Evolutionary conservation across 2,888 invertebrate species (phyloP).

Genomic region (Drosophila meridionalis): DNA sequence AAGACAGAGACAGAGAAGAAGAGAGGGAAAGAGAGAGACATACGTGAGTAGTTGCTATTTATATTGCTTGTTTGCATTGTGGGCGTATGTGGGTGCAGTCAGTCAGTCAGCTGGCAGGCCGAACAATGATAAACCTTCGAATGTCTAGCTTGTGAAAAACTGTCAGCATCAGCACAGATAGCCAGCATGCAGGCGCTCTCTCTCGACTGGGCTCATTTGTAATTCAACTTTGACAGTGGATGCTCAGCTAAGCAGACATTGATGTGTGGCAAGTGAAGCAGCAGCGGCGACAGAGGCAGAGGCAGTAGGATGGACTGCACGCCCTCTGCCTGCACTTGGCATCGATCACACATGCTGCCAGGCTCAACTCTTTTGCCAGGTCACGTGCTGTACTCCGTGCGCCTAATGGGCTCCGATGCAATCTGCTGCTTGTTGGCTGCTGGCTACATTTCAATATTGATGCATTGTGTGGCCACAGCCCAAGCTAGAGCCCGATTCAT

Average conservation of each 20-base stretch:
- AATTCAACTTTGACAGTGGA: slow-evolving; percentile 66
- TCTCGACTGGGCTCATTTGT: slow-evolving; percentile 66
- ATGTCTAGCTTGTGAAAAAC: slow-evolving; percentile 53
- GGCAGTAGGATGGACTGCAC: slow-evolving; percentile 14
- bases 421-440: slow-evolving; percentile 29
- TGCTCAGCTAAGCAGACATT: slow-evolving; percentile 48
- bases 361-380: slow-evolving; percentile 25
- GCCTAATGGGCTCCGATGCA: slow-evolving; percentile 45
- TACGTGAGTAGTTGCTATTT: slow-evolving; percentile 12
- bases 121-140: slow-evolving; percentile 71
- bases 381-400: slow-evolving; percentile 41
- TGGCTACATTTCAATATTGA: slow-evolving; percentile 62
- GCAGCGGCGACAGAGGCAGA: slow-evolving; percentile 4
- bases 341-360: slow-evolving; percentile 41
- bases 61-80: slow-evolving; percentile 21
- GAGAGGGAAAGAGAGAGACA: not conserved
- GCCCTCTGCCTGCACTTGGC: slow-evolving; percentile 35
- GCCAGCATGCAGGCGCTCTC: slow-evolving; percentile 25
- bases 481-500: slow-evolving; percentile 33
- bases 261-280: slow-evolving; percentile 45
- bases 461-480: slow-evolving; percentile 59
- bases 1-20: not conserved
- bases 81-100: not conserved
- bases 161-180: slow-evolving; percentile 32
- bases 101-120: slow-evolving; percentile 33